Base-by-base conservation (phyloP, 2,888 invertebrate genomes). In the Rhabditophanes sp. region DNA sequence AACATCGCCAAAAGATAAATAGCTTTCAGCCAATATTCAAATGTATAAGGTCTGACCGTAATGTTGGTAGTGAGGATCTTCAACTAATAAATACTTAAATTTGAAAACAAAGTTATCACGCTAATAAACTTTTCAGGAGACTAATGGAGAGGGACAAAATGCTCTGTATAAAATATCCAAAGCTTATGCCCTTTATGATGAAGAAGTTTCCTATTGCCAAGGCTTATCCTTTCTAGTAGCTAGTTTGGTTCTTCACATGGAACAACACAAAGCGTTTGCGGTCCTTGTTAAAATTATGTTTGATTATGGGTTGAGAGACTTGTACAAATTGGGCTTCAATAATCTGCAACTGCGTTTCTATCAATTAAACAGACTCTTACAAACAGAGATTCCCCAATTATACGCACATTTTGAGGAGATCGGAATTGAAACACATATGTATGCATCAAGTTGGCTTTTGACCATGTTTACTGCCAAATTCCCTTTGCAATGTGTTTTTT, bases 401-500 rank as follows among this genome's bases (percentile, higher is more conserved):
- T 66, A 60, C 46, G 57, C 61, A 8, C 73, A 74, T 53, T 70
- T 74, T 44, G 50, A 65, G 32, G 67, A 78, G 69, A 75, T 78
- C 74, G 78, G 78, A 30, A 78, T 96, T 30, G 93, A 96, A 69
- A 64, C 68, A n/a, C 93, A 96, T 71, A 53, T 53, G 51, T 45
- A 17, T 22, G 93, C 93, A 15, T 87, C 85, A 4, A 96, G 96
- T 70, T 96, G 96, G 96, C 93, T 99, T 73, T 76, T 99, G 33
- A 96, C 96, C 0, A 74, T 96, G n/a, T 99, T 87, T 72, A 96
- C 96, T 2, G 93, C 96, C 20, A 79, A 93, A 62, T 99, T 99
- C 69, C 96, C 96, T 0, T 73, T 99, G 23, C 83, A 80, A 61
- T 78, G 93, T 71, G 82, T 96, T 20, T 99, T 88, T 71, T 85